Conservation (phyloP, 2,113 vertebrate species). For the Brevimyrus niger region DNA sequence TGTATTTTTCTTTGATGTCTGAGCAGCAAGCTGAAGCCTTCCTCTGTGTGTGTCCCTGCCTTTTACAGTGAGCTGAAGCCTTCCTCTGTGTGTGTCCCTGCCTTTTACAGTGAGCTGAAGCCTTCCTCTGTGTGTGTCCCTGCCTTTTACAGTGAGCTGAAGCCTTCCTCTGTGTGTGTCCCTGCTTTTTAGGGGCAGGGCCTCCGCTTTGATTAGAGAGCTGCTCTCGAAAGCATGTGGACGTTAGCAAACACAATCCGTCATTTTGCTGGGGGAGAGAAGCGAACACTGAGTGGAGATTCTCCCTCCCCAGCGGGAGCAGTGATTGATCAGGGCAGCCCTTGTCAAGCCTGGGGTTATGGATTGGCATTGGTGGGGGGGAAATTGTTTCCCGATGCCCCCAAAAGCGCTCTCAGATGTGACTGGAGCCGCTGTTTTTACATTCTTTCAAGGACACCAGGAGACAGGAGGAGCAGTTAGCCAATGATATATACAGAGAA, state of each 20-base stretch:
- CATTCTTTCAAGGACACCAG: neutral
- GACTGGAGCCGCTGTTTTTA: conserved; percentile 22
- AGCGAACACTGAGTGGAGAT: conserved; percentile 16
- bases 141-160: too few species aligned
- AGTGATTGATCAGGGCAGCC: conserved; percentile 48
- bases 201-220: conserved; percentile 24
- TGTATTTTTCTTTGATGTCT: too few species aligned
- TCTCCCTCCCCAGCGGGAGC: neutral
- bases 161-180: too few species aligned
- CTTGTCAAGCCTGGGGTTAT: conserved; percentile 44
- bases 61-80: neutral
- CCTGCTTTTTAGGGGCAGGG: neutral
- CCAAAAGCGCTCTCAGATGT: conserved; percentile 32
- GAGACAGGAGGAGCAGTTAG: neutral
- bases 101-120: too few species aligned
- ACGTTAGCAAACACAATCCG: conserved; percentile 29
- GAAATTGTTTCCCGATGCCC: conserved; percentile 45
- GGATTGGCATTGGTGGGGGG: conserved; percentile 37
- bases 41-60: neutral
- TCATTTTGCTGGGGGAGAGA: conserved; percentile 26
- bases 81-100: too few species aligned
- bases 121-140: too few species aligned
- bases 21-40: neutral
- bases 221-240: conserved; percentile 21
- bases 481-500: neutral